A percentile compares a stretch with the other conserved stretches of the same genome.
Evolutionary conservation across 2,113 vertebrate genomes (phyloP).

Genomic region (Taxidea taxus): DNA sequence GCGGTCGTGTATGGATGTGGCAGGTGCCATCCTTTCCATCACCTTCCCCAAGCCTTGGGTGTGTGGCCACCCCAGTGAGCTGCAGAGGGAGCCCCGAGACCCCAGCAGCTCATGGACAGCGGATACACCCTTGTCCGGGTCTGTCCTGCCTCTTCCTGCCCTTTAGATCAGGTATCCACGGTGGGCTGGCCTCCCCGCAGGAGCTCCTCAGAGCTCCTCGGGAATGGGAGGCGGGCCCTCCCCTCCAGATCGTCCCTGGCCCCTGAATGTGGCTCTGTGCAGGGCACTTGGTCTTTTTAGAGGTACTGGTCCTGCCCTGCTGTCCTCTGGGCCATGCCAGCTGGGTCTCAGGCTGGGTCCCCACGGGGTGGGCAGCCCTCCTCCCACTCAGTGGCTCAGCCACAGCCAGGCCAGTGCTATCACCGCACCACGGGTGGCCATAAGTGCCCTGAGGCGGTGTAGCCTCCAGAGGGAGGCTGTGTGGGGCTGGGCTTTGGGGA

Average conservation of each 20-base stretch:
- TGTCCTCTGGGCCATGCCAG: fast-evolving
- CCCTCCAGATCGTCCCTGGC: neutral
- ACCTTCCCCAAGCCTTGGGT: too few species aligned
- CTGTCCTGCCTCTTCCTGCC: neutral
- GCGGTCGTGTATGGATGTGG: neutral
- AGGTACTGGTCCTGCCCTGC: neutral
- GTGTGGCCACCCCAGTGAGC: neutral
- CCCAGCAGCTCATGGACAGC: neutral
- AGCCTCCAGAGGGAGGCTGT: neutral
- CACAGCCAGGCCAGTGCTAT: fast-evolving
- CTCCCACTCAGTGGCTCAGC: neutral
- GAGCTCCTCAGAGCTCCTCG: neutral
- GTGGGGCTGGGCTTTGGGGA: neutral
- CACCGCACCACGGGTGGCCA: fast-evolving
- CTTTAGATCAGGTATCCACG: neutral
- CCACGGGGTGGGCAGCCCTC: too few species aligned
- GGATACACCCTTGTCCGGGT: neutral
- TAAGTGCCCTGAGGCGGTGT: fast-evolving
- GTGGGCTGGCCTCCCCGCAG: neutral
- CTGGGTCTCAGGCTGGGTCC: neutral
- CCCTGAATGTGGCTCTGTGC: too few species aligned
- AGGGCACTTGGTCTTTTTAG: neutral
- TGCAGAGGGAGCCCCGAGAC: neutral
- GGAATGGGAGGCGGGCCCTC: neutral
- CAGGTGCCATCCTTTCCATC: neutral